These are phyloP conservation scores for Phymorhynchus buccinoides DNA, from an alignment of 1,140 invertebrate species.

Conservation along the genomic window DNA sequence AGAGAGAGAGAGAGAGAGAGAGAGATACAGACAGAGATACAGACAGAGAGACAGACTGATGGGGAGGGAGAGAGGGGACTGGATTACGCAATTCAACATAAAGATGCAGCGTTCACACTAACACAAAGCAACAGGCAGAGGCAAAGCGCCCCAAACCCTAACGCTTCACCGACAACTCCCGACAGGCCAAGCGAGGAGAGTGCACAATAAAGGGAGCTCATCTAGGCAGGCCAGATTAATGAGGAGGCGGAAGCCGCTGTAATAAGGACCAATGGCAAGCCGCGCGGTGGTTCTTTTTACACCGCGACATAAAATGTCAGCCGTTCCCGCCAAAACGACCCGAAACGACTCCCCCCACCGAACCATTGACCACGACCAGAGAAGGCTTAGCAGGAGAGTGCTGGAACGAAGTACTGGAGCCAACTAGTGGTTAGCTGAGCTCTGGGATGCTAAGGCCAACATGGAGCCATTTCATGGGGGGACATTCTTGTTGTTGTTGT, in stretches of 20 bases:
- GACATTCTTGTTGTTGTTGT: too few relatives aligned
- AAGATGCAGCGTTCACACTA: background rate
- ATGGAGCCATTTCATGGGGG: too few relatives aligned
- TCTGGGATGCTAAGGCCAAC: too few relatives aligned
- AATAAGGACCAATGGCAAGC: background rate
- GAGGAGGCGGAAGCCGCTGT: background rate
- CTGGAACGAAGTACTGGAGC: too few relatives aligned
- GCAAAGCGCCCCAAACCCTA: background rate
- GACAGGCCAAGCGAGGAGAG: background rate
- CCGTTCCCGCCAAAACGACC: background rate
- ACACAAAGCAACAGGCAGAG: background rate
- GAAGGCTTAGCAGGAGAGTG: background rate
- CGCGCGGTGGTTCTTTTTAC: background rate
- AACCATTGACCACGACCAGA: background rate
- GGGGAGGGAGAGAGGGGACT: too few relatives aligned
- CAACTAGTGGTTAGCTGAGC: too few relatives aligned
- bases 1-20: background rate
- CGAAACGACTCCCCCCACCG: background rate
- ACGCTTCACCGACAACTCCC: background rate
- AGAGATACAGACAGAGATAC: background rate
- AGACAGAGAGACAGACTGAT: background rate
- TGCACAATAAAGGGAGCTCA: constrained; percentile 2
- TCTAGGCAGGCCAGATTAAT: background rate
- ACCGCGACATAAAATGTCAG: background rate
- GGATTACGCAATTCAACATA: too few relatives aligned